A percentile compares a stretch with the other conserved stretches of the same genome.
phyloP scores from a whole-genome alignment of 2,113 vertebrate genomes.

The Tachuris rubrigastra region DNA sequence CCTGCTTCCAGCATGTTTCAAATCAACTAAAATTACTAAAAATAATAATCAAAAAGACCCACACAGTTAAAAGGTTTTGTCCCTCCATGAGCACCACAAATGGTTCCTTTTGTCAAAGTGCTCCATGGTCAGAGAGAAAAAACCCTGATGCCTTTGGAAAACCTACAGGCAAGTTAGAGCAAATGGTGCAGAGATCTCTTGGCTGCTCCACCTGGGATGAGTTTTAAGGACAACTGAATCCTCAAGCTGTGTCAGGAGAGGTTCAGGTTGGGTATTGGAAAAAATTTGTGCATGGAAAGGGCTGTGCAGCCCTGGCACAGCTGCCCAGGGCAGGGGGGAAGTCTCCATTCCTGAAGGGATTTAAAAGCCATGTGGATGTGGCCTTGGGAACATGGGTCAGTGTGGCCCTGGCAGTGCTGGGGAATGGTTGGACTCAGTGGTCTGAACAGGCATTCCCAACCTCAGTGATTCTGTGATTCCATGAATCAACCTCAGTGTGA shows the following conservation, averaged over 20 bases:
- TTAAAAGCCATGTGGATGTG: background rate
- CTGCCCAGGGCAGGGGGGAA: background rate
- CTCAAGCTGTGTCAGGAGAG: background rate
- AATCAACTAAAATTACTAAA: background rate
- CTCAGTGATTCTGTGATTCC: background rate
- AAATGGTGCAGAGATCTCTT: background rate
- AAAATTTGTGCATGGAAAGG: background rate
- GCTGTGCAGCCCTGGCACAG: background rate
- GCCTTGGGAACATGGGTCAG: background rate
- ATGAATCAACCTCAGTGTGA: background rate
- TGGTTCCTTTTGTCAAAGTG: background rate
- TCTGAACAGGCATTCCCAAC: background rate
- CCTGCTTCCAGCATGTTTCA: background rate
- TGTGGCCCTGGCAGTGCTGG: background rate
- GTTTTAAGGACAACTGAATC: background rate
- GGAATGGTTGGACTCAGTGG: background rate
- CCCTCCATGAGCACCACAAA: background rate
- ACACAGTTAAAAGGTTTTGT: background rate
- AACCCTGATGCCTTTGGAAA: background rate
- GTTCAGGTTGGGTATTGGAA: background rate
- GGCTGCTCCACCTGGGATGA: rapidly evolving
- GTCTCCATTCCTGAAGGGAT: background rate
- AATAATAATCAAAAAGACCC: rapidly evolving
- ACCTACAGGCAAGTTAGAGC: rapidly evolving
- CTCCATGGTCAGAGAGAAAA: background rate